Percentiles rank a stretch among this genome's conserved stretches.
phyloP scores from a whole-genome alignment of 2,797 vertebrate species.

The Acanthis flammea region DNA sequence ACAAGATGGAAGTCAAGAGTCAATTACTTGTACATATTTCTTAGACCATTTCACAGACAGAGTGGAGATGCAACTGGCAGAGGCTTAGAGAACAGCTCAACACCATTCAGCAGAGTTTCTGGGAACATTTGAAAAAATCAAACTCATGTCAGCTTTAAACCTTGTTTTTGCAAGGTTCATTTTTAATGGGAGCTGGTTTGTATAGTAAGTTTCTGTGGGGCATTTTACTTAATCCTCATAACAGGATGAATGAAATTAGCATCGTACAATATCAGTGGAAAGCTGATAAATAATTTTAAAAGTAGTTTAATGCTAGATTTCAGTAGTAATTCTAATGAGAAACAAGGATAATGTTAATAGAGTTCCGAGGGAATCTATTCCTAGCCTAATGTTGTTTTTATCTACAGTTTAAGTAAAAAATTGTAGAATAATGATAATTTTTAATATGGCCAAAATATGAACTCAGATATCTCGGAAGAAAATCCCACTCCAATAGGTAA shows the following conservation, averaged over 20 bases:
- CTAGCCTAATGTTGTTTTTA: background rate
- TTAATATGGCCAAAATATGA: background rate
- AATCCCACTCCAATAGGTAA: background rate
- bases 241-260: background rate
- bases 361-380: background rate
- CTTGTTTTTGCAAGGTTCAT: background rate
- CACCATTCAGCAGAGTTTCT: background rate
- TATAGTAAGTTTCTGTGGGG: background rate
- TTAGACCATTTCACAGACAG: background rate
- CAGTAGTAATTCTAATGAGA: background rate
- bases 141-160: background rate
- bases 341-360: background rate
- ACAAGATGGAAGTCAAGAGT: background rate
- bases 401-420: background rate
- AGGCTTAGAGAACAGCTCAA: background rate
- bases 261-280: background rate
- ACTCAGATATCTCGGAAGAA: background rate
- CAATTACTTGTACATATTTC: background rate
- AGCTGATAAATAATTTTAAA: background rate
- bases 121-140: background rate
- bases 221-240: background rate
- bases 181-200: background rate
- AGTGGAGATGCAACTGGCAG: background rate
- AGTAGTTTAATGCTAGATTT: background rate
- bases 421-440: background rate